Conservation (phyloP, 2,113 vertebrate species). For the Eudyptes chrysolophus region DNA sequence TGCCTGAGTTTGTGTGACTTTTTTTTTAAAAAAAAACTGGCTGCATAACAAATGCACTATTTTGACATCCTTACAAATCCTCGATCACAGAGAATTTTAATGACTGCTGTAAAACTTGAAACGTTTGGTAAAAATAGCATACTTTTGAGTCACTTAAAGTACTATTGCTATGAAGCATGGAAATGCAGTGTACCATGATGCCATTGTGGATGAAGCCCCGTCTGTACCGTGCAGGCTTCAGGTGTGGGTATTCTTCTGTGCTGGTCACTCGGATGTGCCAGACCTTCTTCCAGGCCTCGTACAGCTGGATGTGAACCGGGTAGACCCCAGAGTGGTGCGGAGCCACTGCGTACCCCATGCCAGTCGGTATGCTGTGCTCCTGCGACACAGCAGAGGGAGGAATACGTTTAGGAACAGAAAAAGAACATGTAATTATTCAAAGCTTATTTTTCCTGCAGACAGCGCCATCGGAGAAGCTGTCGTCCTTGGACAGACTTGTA, state of each 20-base stretch:
- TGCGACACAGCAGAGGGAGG: constrained; percentile 52
- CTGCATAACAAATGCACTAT: background rate
- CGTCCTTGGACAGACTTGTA: background rate
- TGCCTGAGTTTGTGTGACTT: background rate
- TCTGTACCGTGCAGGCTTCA: constrained; percentile 95
- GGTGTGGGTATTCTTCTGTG: constrained; percentile 96
- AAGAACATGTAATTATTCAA: background rate
- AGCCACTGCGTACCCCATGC: constrained; percentile 94
- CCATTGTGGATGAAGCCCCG: constrained; percentile 93
- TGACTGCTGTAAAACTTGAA: background rate
- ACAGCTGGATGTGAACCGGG: constrained; percentile 93
- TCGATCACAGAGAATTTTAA: background rate
- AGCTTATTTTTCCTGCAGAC: background rate
- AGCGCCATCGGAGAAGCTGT: background rate
- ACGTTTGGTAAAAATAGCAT: background rate
- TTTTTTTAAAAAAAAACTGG: background rate
- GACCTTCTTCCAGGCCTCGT: constrained; percentile 94
- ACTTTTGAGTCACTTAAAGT: background rate
- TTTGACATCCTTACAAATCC: background rate
- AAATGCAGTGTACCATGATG: constrained; percentile 89
- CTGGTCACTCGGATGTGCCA: constrained; percentile 95
- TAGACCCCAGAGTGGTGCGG: constrained; percentile 97
- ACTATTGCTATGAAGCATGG: constrained; percentile 55
- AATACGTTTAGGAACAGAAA: background rate
- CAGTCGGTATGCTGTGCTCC: constrained; percentile 90